Conservation (phyloP, 2,888 invertebrate species). For the Morpho helenor region DNA sequence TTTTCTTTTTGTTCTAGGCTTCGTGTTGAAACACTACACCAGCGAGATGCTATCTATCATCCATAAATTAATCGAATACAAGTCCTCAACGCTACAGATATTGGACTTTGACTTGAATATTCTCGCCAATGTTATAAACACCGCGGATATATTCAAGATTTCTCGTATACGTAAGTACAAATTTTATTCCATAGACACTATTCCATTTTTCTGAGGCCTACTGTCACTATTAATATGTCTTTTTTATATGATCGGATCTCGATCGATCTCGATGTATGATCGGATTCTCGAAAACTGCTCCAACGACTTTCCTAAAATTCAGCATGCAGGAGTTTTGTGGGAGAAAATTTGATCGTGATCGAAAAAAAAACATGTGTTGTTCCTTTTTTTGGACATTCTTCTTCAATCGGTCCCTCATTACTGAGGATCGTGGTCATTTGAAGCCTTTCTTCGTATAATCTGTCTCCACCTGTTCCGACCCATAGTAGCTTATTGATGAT, state of each 20-base stretch:
- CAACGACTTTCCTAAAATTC: no score
- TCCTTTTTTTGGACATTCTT: background rate
- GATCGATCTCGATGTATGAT: no score
- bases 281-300: no score
- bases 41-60: slow-evolving; percentile 93
- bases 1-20: slow-evolving; percentile 77
- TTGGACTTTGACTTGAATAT: slow-evolving; percentile 88
- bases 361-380: no score
- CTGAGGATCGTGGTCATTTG: background rate
- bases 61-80: slow-evolving; percentile 87
- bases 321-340: no score
- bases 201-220: background rate
- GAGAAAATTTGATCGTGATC: no score
- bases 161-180: slow-evolving; percentile 90
- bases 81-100: slow-evolving; percentile 83
- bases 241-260: no score
- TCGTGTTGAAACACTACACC: slow-evolving; percentile 92
- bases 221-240: no score
- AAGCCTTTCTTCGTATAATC: no score
- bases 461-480: no score
- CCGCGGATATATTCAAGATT: slow-evolving; percentile 94
- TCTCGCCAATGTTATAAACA: slow-evolving; percentile 93
- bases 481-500: no score
- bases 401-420: background rate
- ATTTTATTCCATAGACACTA: no score